Evolutionary conservation across 2,888 invertebrate species (phyloP).

Genomic region (Drosophila neonasuta): DNA sequence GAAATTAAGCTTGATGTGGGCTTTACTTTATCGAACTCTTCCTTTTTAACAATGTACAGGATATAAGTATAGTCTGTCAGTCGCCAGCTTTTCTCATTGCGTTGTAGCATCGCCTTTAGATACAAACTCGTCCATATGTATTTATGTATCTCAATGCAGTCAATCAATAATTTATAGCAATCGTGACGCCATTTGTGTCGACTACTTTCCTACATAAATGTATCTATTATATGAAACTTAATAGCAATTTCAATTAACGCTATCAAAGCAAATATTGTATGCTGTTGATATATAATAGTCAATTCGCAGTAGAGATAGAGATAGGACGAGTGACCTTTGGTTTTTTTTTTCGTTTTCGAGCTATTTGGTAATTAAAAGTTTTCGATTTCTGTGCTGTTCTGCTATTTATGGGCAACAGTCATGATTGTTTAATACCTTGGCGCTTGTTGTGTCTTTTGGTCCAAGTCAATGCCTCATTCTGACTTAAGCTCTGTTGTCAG

Average conservation of each 20-base stretch:
- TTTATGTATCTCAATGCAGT: conserved; percentile 39
- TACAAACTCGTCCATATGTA: conserved; percentile 12
- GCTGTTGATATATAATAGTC: conserved; percentile 5
- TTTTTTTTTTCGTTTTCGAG: not conserved
- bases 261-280: conserved; percentile 12
- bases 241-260: conserved; percentile 51
- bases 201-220: conserved; percentile 55
- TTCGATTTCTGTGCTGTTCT: conserved; percentile 13
- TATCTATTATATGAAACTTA: conserved; percentile 38
- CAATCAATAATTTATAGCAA: conserved; percentile 66
- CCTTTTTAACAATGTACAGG: not conserved
- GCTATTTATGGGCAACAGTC: conserved; percentile 24
- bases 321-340: conserved; percentile 7
- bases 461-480: conserved; percentile 30
- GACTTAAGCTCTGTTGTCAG: conserved; percentile 42
- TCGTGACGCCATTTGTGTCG: conserved; percentile 62
- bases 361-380: conserved; percentile 34
- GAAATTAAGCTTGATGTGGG: no score
- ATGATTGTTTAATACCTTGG: conserved; percentile 28
- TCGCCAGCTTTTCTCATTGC: not conserved
- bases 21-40: no score
- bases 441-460: conserved; percentile 31
- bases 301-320: not conserved
- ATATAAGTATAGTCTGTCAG: not conserved
- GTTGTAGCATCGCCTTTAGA: not conserved